Conservation (phyloP, 2,888 invertebrate species). For the Diaprepes abbreviatus region DNA sequence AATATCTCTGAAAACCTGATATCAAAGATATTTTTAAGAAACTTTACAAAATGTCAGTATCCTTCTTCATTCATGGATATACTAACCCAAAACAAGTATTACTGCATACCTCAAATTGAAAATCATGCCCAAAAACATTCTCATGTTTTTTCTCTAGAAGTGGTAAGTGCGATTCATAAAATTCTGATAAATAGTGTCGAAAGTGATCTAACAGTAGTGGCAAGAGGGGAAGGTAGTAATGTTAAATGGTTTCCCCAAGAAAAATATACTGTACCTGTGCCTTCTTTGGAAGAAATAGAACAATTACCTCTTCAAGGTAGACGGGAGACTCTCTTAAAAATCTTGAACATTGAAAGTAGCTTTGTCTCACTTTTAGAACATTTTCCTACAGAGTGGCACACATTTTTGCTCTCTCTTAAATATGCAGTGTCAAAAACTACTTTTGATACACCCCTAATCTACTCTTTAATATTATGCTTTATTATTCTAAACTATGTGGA, state of each 20-base stretch:
- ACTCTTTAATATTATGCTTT: constrained; percentile 73
- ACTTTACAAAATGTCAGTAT: constrained; percentile 73
- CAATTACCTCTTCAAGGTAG: constrained; percentile 56
- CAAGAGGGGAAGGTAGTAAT: constrained; percentile 56
- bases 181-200: constrained; percentile 56
- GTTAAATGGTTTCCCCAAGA: constrained; percentile 51
- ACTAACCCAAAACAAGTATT: constrained; percentile 74
- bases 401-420: constrained; percentile 72
- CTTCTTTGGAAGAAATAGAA: constrained; percentile 62
- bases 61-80: constrained; percentile 80
- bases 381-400: constrained; percentile 73
- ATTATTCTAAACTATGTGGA: constrained; percentile 74
- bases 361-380: constrained; percentile 63
- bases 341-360: constrained; percentile 68
- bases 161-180: constrained; percentile 74
- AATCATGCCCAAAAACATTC: constrained; percentile 74
- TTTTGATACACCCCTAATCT: constrained; percentile 68
- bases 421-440: constrained; percentile 71
- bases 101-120: constrained; percentile 81
- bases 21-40: constrained; percentile 77
- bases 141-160: constrained; percentile 73
- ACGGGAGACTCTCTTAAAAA: constrained; percentile 67
- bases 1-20: constrained; percentile 55
- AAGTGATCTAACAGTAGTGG: constrained; percentile 46
- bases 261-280: constrained; percentile 56